These are phyloP conservation scores for Calliopsis andreniformis DNA, from an alignment of 1,140 invertebrate genomes.

Conservation along the genomic window DNA sequence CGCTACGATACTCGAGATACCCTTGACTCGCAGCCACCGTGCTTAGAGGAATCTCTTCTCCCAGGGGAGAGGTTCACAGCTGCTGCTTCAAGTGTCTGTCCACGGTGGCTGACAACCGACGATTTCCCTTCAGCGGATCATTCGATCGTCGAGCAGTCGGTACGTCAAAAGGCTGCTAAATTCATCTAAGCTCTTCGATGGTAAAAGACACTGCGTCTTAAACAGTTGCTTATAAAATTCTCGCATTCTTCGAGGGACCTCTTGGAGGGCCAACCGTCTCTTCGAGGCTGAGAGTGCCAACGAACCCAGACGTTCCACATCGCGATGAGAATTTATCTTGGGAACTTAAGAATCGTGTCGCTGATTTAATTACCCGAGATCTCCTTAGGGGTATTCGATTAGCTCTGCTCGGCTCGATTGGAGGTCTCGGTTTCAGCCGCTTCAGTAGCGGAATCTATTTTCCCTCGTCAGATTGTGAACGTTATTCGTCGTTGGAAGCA, in stretches of 20 bases:
- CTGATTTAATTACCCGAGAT: neutral
- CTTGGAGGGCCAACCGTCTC: slow-evolving; percentile 20
- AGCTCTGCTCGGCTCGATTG: neutral
- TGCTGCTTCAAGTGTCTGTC: neutral
- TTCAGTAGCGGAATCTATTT: neutral
- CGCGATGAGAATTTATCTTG: slow-evolving; percentile 5
- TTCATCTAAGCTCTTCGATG: slow-evolving; percentile 47
- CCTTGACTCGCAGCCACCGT: slow-evolving; percentile 7
- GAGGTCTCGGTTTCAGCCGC: neutral
- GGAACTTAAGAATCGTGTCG: neutral
- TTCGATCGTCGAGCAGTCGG: slow-evolving; percentile 1
- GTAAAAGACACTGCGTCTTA: slow-evolving; percentile 28
- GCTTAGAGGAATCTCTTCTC: neutral
- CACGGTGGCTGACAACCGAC: slow-evolving; percentile 17
- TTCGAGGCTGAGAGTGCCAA: slow-evolving; percentile 7
- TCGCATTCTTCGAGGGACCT: slow-evolving; percentile 21
- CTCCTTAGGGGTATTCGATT: neutral
- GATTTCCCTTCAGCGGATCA: neutral
- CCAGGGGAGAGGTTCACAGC: neutral
- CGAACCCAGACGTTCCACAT: neutral
- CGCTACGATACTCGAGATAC: slow-evolving; percentile 36
- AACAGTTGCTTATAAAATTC: neutral
- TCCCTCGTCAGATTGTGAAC: neutral
- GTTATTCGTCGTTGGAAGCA: slow-evolving; percentile 1
- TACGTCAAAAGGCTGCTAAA: slow-evolving; percentile 49